Evolutionary conservation across 2,797 vertebrate species (phyloP).

Genomic region (Rachycentron canadum): DNA sequence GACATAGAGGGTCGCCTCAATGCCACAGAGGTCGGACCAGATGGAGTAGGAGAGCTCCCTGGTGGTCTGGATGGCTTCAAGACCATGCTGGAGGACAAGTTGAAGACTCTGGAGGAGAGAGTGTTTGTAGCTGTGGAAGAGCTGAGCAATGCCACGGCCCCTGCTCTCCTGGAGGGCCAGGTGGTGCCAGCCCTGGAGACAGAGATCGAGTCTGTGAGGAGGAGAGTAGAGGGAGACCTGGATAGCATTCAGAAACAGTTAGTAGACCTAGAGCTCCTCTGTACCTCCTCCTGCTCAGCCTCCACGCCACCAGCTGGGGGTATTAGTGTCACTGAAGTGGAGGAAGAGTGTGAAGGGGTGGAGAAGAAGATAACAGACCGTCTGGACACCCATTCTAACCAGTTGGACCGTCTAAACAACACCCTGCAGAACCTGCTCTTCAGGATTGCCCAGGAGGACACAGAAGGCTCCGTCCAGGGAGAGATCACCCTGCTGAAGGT

Average conservation of each 20-base stretch:
- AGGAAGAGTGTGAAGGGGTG: conserved; percentile 76
- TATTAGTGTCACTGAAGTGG: conserved; percentile 53
- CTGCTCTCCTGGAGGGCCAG: conserved; percentile 86
- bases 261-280: conserved; percentile 89
- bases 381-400: conserved; percentile 86
- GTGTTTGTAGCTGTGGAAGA: conserved; percentile 90
- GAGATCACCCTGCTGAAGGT: conserved; percentile 98
- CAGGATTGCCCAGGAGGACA: conserved; percentile 86
- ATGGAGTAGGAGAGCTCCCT: conserved; percentile 70
- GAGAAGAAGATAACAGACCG: conserved; percentile 87
- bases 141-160: conserved; percentile 85
- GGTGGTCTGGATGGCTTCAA: conserved; percentile 89
- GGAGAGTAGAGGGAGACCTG: conserved; percentile 84
- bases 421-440: conserved; percentile 89
- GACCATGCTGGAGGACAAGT: conserved; percentile 89
- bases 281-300: conserved; percentile 88
- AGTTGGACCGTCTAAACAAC: conserved; percentile 88
- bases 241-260: conserved; percentile 91
- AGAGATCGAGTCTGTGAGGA: conserved; percentile 87
- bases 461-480: conserved; percentile 88
- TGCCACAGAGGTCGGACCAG: conserved; percentile 78
- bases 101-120: conserved; percentile 92
- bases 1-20: conserved; percentile 90
- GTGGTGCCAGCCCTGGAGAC: conserved; percentile 89
- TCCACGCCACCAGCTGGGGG: conserved; percentile 83